Percentiles rank a stretch among this genome's conserved stretches.
Evolutionary conservation across 1,140 invertebrate species (phyloP).

Genomic region (Phenacoccus solenopsis): DNA sequence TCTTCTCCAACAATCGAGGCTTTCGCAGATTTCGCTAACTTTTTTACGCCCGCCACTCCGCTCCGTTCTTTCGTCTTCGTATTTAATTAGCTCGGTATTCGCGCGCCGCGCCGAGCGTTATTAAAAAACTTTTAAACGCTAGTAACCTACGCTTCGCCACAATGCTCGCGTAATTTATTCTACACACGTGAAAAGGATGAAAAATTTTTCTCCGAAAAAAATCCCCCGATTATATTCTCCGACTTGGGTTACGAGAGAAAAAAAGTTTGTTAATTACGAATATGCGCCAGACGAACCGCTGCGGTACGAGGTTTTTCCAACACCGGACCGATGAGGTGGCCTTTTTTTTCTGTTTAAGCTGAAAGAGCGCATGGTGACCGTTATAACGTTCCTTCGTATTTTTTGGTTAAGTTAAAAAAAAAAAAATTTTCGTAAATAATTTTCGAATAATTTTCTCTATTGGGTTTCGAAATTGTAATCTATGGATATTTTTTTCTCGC

Average conservation of each 20-base stretch:
- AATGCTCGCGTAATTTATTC: neutral
- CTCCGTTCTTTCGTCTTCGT: neutral
- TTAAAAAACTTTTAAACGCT: constrained; percentile 11
- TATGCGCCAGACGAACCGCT: neutral
- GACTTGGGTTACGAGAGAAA: neutral
- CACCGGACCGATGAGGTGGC: too few relatives aligned
- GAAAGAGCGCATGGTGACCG: too few relatives aligned
- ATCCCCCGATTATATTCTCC: neutral
- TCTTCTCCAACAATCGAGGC: constrained; percentile 5
- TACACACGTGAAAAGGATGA: neutral
- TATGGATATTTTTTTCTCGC: too few relatives aligned
- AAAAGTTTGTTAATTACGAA: constrained; percentile 3
- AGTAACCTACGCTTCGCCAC: neutral
- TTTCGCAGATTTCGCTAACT: neutral
- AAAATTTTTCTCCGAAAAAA: neutral
- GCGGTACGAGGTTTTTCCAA: neutral
- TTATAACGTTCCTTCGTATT: too few relatives aligned
- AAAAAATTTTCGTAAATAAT: too few relatives aligned
- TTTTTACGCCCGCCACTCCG: neutral
- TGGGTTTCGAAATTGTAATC: too few relatives aligned
- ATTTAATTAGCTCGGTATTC: constrained; percentile 12
- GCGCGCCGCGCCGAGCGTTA: neutral
- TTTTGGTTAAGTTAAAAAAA: too few relatives aligned
- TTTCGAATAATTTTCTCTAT: too few relatives aligned
- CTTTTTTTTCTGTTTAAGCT: too few relatives aligned